A percentile compares a stretch with the other conserved stretches of the same genome.
Conservation (phyloP, 2,113 vertebrate genomes). For the Strix uralensis region DNA sequence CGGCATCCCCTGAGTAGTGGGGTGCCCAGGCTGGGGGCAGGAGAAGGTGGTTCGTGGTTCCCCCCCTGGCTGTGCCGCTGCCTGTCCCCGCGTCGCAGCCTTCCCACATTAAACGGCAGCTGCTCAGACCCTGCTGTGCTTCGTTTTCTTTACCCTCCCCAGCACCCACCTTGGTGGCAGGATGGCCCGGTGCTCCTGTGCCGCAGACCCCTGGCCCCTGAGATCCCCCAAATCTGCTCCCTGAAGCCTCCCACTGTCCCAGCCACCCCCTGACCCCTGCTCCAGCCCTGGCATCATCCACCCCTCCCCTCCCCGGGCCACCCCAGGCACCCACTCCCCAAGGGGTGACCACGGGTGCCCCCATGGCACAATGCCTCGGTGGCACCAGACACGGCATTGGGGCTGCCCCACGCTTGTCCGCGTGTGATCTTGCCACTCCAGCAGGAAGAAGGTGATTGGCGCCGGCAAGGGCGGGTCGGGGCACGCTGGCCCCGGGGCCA, state of each 20-base stretch:
- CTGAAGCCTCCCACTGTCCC: neutral
- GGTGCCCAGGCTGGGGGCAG: neutral
- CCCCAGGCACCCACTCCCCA: no score
- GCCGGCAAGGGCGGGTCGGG: neutral
- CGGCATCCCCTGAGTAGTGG: fast-evolving
- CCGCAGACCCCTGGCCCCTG: fast-evolving
- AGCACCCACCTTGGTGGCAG: fast-evolving
- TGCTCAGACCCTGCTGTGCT: neutral
- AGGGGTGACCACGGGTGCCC: neutral
- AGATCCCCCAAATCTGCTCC: neutral
- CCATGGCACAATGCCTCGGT: neutral
- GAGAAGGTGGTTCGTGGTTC: neutral
- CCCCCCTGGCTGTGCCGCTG: neutral
- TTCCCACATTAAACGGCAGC: constrained; percentile 38
- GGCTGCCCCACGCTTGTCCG: neutral
- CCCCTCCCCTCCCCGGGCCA: fast-evolving
- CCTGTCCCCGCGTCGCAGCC: fast-evolving
- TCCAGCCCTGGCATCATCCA: neutral
- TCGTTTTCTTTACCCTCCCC: neutral
- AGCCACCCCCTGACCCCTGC: neutral
- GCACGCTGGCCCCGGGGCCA: neutral
- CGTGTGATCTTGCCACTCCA: neutral
- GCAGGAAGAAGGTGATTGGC: neutral
- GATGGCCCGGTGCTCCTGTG: neutral
- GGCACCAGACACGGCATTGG: fast-evolving